phyloP scores from a whole-genome alignment of 92 coral and sea anemone species.

The Galaxea fascicularis region DNA sequence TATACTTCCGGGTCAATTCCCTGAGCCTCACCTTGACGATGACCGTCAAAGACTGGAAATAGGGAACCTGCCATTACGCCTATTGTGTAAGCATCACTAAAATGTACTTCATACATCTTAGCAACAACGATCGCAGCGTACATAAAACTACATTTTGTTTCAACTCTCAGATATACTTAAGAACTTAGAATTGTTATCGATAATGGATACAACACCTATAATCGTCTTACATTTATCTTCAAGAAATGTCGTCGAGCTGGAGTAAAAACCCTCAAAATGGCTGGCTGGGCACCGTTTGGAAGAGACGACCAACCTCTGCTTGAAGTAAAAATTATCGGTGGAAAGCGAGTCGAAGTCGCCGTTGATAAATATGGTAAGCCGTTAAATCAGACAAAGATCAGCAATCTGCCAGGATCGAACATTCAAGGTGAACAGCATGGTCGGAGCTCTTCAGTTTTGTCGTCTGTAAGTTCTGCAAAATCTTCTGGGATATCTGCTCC shows the following conservation, averaged over 20 bases:
- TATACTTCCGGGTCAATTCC: background rate
- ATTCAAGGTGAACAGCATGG: constrained; percentile 13
- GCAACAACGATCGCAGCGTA: constrained; percentile 4
- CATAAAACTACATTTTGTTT: background rate
- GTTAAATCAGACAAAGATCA: constrained; percentile 19
- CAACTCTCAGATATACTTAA: background rate
- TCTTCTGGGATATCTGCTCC: constrained; percentile 43
- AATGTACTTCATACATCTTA: background rate
- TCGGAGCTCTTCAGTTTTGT: constrained; percentile 50
- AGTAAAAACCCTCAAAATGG: constrained; percentile 53
- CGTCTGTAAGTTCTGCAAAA: constrained; percentile 4
- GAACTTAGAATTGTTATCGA: background rate
- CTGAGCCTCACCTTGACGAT: background rate
- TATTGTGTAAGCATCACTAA: background rate
- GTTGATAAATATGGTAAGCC: constrained; percentile 79
- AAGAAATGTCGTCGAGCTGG: background rate
- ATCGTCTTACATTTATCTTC: background rate
- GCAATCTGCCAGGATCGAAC: constrained; percentile 7
- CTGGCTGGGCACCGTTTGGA: constrained; percentile 90
- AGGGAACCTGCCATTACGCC: too few species aligned
- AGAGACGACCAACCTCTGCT: constrained; percentile 88
- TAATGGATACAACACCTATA: background rate
- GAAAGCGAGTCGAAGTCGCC: constrained; percentile 81
- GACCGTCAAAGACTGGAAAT: background rate
- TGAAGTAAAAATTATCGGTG: constrained; percentile 83